A percentile compares a stretch with the other conserved stretches of the same genome.
These are phyloP conservation scores for Amblyteles armatorius DNA, from an alignment of 2,888 invertebrate species.

Conservation along the genomic window DNA sequence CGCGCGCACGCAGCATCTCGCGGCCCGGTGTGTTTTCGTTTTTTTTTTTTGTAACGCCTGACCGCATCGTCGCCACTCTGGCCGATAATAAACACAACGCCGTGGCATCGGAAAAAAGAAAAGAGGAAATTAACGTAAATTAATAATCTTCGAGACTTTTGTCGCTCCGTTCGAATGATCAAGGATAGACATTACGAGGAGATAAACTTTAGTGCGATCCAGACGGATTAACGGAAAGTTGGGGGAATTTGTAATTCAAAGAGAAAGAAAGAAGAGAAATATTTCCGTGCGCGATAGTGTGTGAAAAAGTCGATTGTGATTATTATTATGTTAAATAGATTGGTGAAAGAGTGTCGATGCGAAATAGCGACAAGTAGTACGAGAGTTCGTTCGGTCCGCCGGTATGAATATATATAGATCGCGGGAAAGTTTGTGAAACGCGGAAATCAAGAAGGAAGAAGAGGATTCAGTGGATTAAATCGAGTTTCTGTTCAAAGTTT, in stretches of 20 bases:
- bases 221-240: conserved; percentile 13
- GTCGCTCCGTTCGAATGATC: conserved; percentile 39
- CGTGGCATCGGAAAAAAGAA: background rate
- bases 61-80: background rate
- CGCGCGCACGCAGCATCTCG: background rate
- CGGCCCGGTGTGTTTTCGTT: background rate
- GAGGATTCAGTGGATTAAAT: conserved; percentile 24
- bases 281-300: conserved; percentile 18
- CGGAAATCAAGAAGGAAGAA: background rate
- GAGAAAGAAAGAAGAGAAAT: background rate
- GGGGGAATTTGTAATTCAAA: too few relatives aligned
- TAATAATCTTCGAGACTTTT: conserved; percentile 10
- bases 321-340: conserved; percentile 28
- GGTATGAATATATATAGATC: background rate
- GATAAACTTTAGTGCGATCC: conserved; percentile 3
- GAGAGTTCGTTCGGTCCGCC: conserved; percentile 22
- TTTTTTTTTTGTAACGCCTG: conserved; percentile 12
- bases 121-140: background rate
- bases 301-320: conserved; percentile 32
- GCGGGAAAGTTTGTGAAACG: conserved; percentile 9
- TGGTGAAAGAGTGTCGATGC: conserved; percentile 33
- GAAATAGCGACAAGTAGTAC: conserved; percentile 34
- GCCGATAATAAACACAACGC: background rate
- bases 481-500: conserved; percentile 10
- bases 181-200: conserved; percentile 54